Percentiles rank a stretch among this genome's conserved stretches.
These are phyloP conservation scores for Drosophila subobscura DNA, from an alignment of 1,140 invertebrate genomes.

Conservation along the genomic window DNA sequence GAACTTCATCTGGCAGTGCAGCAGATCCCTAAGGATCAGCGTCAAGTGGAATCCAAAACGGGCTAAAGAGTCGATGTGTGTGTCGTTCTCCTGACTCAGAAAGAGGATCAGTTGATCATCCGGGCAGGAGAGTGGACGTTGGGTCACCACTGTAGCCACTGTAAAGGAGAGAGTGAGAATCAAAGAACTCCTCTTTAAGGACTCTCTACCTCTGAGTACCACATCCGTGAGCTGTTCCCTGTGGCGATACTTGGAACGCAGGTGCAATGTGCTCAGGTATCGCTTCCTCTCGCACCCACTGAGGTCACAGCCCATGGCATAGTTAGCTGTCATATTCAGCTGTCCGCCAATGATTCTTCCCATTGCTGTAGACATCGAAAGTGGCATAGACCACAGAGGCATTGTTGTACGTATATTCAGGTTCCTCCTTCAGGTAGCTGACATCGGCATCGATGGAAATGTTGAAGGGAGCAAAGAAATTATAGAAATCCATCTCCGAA, in stretches of 20 bases:
- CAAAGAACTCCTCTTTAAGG: background rate
- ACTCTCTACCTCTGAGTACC: constrained; percentile 40
- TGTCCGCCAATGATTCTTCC: constrained; percentile 66
- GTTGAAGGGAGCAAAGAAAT: constrained; percentile 47
- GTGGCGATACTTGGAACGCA: constrained; percentile 59
- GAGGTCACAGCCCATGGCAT: constrained; percentile 47
- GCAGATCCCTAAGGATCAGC: constrained; percentile 43
- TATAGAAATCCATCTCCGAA: constrained; percentile 20
- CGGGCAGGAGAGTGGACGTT: constrained; percentile 45
- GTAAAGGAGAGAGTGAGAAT: too few species aligned
- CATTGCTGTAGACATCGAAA: constrained; percentile 79
- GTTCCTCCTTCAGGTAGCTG: constrained; percentile 35
- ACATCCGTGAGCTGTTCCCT: constrained; percentile 64
- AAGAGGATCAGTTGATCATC: constrained; percentile 30
- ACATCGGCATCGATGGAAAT: constrained; percentile 75
- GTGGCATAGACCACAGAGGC: constrained; percentile 16
- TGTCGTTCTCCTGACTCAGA: constrained; percentile 50
- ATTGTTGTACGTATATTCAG: background rate
- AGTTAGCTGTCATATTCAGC: constrained; percentile 68
- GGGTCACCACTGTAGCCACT: constrained; percentile 71
- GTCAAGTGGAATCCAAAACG: constrained; percentile 65
- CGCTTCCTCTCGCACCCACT: constrained; percentile 23
- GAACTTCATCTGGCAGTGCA: constrained; percentile 67
- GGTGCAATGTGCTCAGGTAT: constrained; percentile 56
- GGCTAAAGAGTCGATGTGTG: constrained; percentile 56